Evolutionary conservation across 2,888 invertebrate species (phyloP), one percentile per base, ranked within the genome.

Genomic region (Drosophila histrio): DNA sequence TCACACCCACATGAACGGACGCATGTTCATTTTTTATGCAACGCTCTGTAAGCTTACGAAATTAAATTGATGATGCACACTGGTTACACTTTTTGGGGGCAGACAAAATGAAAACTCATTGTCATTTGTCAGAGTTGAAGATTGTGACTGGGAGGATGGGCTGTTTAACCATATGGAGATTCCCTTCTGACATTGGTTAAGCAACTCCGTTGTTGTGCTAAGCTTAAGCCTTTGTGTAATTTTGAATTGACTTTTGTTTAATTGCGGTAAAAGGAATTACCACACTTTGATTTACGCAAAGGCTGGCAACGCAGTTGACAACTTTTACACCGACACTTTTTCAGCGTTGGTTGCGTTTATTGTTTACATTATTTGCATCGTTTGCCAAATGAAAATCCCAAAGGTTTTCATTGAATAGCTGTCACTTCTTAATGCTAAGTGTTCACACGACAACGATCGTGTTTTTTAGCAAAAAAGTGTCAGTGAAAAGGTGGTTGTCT

Each of bases 1-100:
- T 77, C 65, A 77, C 81, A 80, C 72, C 65, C 71, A 71, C 79
- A 66, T 63, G 75, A 52, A 64, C 57, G 46, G n/a, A 41, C 39
- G 21, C 68, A 80, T 61, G 68, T 46, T 79, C 82, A 87, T 78
- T 78, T 85, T 87, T 81, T 84, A 87, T 81, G 85, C 85, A 87
- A 70, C 72, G 76, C 85, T 83, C 70, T 75, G 80, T 72, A 61
- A 77, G 86, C 80, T 83, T 71, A 86, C 86, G 56, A 83, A 82
- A 82, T 86, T 77, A 83, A 83, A 82, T 86, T 86, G 87, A 82
- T 82, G 84, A 83, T 82, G 80, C 73, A 70, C 62, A 63, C 67
- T 50, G 68, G 41, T 13, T 26, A 39, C 21, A 53, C 28, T 11
- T 28, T 21, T 24, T 44, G 57, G 62, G 61, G 50, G 53, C 58